Conservation (phyloP, 2,113 vertebrate species). For the Zosterops japonicus region DNA sequence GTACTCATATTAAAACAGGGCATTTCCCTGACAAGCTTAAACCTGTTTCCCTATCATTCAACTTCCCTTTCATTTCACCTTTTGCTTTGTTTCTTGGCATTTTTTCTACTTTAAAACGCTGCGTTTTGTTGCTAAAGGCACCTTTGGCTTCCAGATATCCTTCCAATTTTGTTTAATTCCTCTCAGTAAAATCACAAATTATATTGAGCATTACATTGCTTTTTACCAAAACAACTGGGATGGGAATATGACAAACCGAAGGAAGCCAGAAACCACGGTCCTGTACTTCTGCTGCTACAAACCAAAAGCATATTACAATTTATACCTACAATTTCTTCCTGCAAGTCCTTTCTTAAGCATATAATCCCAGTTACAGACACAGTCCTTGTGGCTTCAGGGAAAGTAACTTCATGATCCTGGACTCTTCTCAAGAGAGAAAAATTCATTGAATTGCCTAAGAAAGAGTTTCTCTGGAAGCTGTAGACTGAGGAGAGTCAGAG, state of each 20-base stretch:
- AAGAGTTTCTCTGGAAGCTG: background rate
- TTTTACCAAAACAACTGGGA: background rate
- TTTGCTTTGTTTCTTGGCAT: constrained; percentile 14
- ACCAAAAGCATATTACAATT: background rate
- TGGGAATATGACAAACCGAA: background rate
- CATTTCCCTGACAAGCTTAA: constrained; percentile 25
- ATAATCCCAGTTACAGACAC: background rate
- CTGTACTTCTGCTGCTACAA: background rate
- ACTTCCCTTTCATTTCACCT: constrained; percentile 21
- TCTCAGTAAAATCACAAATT: background rate
- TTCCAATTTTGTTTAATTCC: constrained; percentile 5
- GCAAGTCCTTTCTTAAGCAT: background rate
- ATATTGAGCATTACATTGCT: background rate
- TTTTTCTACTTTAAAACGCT: background rate
- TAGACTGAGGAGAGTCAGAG: background rate
- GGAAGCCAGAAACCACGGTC: background rate
- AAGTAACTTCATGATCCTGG: background rate
- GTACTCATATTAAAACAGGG: constrained; percentile 10
- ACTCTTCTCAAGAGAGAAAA: background rate
- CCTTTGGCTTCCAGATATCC: background rate
- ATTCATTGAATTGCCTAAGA: background rate
- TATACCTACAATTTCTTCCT: background rate
- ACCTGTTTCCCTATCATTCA: background rate
- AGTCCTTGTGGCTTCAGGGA: background rate
- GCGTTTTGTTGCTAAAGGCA: background rate